Conservation (phyloP, 2,797 vertebrate genomes). For the Sebastes ruberrimus region DNA sequence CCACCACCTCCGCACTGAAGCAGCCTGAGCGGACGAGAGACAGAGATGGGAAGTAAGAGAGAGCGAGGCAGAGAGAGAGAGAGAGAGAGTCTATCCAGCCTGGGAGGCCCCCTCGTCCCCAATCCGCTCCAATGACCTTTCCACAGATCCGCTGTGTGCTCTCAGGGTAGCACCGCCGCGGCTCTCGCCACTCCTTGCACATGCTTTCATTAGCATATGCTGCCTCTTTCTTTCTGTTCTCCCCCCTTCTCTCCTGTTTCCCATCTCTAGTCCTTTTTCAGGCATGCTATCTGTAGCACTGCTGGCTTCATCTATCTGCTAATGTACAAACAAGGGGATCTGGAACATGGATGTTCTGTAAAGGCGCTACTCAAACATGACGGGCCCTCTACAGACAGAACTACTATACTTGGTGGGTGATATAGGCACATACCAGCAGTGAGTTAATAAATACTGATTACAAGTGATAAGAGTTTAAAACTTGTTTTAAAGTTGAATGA, state of each 20-base stretch:
- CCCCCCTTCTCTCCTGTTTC: neutral
- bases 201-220: constrained; percentile 73
- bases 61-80: neutral
- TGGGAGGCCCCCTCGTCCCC: constrained; percentile 69
- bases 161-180: constrained; percentile 46
- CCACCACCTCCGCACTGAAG: constrained; percentile 56
- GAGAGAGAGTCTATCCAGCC: constrained; percentile 45
- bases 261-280: neutral
- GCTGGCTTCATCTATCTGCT: constrained; percentile 14
- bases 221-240: constrained; percentile 20
- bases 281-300: neutral
- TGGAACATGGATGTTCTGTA: neutral
- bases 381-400: neutral
- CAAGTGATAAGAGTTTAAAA: no score
- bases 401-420: no score
- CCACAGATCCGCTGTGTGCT: constrained; percentile 62
- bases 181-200: constrained; percentile 52
- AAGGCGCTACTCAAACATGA: neutral
- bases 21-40: constrained; percentile 13
- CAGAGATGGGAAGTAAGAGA: constrained; percentile 7
- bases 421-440: no score
- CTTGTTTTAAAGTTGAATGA: no score
- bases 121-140: constrained; percentile 77
- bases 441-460: no score
- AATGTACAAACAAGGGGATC: neutral